Base-by-base conservation (phyloP, 2,888 invertebrate species). In the Nephrotoma guestfalica region DNA sequence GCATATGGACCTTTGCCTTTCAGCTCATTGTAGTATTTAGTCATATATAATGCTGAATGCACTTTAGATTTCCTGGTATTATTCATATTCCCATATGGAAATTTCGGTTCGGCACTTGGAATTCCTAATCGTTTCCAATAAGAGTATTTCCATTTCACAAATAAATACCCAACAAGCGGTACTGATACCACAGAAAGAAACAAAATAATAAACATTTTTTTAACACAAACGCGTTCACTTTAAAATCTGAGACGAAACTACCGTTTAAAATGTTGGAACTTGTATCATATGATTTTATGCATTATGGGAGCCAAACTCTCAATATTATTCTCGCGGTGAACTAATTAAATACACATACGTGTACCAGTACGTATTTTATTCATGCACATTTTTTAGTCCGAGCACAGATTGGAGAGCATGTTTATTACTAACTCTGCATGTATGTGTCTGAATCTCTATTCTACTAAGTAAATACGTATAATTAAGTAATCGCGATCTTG, bases 21-120 rank as follows among this genome's bases (percentile, higher is more conserved):
- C 42, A 85, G 41, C 30, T 30, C 57, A 11, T 84, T 41, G n/a
- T 84, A 84, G 6, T 84, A 42, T 41, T n/a, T 42, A 84, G 41
- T 41, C 41, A 84, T 41, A 15, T 84, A 4, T 15, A 41, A 42
- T 84, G 84, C 15, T 2, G 84, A 84, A n/a, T 84, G 84, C n/a
- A 84, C 6, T 84, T 84, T 88, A 0, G 87, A 87, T 71, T 89
- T 15, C 88, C 89, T 47, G 88, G 88, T 86, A 87, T 89, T 87
- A 88, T 89, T 4, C 89, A 87, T 41, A 89, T 89, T 87, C 88
- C 89, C 89, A 88, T 88, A 88, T 1, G 90, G 87, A 85, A 90
- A 89, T 45, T 88, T 88, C 0, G 91, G 90, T 4, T 89, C 86
- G 86, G 90, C 89, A 87, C 90, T 90, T n/a, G 91, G 90, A 88